These are phyloP conservation scores for Diorhabda carinulata DNA, from an alignment of 1,140 invertebrate species.

Conservation along the genomic window DNA sequence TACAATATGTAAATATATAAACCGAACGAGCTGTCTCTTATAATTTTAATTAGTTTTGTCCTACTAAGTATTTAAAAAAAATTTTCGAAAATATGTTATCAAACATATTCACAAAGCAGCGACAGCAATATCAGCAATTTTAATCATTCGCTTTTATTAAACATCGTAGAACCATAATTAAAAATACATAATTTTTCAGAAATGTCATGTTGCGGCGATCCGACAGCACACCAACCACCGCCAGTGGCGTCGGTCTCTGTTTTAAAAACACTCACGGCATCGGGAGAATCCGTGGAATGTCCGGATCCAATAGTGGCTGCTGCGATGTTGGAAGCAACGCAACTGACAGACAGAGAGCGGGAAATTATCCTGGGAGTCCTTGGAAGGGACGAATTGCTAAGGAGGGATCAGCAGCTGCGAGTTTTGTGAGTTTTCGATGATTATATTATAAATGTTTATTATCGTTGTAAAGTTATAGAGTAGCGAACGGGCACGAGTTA, in stretches of 20 bases:
- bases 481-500: neutral
- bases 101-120: no score
- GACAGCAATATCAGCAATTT: no score
- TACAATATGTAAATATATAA: no score
- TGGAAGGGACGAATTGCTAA: slow-evolving; percentile 41
- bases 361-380: slow-evolving; percentile 46
- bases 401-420: slow-evolving; percentile 40
- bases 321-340: slow-evolving; percentile 38
- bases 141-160: no score
- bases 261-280: neutral
- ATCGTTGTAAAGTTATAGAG: neutral
- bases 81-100: no score
- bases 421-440: slow-evolving; percentile 41
- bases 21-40: no score
- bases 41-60: no score
- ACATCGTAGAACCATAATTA: no score
- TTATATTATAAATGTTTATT: neutral
- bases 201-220: slow-evolving; percentile 40
- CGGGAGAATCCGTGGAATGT: slow-evolving; percentile 24
- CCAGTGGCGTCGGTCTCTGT: neutral
- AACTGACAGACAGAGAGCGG: slow-evolving; percentile 41
- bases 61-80: no score
- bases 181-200: neutral
- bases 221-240: slow-evolving; percentile 4
- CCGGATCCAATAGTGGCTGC: slow-evolving; percentile 41